Base-by-base conservation (phyloP, 2,113 vertebrate genomes). In the Xiphophorus maculatus region DNA sequence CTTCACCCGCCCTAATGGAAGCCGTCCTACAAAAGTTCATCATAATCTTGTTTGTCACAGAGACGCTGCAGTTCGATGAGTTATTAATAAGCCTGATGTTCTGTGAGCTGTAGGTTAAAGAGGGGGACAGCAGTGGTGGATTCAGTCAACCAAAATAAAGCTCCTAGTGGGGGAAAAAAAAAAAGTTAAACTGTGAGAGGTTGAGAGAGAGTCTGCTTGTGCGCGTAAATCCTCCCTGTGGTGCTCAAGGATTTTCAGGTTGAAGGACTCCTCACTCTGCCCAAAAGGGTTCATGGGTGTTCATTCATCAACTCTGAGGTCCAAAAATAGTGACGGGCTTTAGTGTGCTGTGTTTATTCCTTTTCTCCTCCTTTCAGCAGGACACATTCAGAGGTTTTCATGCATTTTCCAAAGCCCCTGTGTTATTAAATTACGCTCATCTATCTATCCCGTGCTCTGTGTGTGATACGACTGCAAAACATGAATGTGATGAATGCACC, bases 241-340 rank as follows among this genome's bases (percentile, higher is more conserved):
- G 54, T 74, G 44, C 60, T 83, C 82, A 90, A 89, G 86, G 87
- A 88, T 82, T 69, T 86, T 80, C 33, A 77, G 14, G 75, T 35
- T 74, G 73, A 86, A 84, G 86, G 89, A 70, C 75, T 66, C 29
- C 12, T 58, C 66, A 33, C 71, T 72, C 71, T 87, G 63, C 71
- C 79, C 58, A 17, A 15, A 64, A 37, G 44, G 76, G 71, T 68
- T 79, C 65, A 74, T 66, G 65, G 62, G 14, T 64, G 70, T 81
- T 77, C 37, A 67, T 76, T 80, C 69, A 37, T 63, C 61, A 42
- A 48, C n/a, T 25, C 2, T 1, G 28, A 0, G 4, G 11, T 66
- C 22, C 29, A 67, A 19, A 44, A 28, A 77, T 32, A 69, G 29
- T 44, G 69, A 65, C 28, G 15, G 35, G 35, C 35, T 70, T 28